Conservation (phyloP, 2,888 invertebrate species). For the Cacoxenus indagator region DNA sequence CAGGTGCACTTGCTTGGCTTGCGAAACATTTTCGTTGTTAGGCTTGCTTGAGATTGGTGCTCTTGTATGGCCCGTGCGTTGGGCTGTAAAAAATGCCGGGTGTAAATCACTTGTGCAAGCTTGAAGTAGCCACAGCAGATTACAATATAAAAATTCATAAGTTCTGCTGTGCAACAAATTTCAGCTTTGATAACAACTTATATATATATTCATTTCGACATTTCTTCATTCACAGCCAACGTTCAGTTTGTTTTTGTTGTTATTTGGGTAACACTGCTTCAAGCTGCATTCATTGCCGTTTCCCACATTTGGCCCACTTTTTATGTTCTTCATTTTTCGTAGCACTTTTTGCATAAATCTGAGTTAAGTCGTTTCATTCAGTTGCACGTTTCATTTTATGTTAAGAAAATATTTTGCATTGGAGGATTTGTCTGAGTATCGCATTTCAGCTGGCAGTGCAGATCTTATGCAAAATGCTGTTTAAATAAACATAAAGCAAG, state of each 20-base stretch:
- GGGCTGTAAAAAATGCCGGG: not conserved
- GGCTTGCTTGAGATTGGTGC: no score
- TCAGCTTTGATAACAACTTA: conserved; percentile 43
- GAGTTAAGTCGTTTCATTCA: not conserved
- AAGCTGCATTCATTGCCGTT: no score
- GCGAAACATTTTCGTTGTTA: no score
- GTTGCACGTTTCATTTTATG: not conserved
- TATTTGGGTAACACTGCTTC: no score
- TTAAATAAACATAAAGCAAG: conserved; percentile 21
- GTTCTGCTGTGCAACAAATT: conserved; percentile 46
- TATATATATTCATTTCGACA: not conserved
- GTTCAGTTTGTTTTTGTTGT: not conserved
- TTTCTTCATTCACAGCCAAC: not conserved
- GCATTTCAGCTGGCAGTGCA: not conserved
- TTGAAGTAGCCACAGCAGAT: conserved; percentile 34
- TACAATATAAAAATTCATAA: conserved; percentile 54
- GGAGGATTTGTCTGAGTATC: conserved; percentile 6
- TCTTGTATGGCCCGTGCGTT: not conserved
- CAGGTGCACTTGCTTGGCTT: no score
- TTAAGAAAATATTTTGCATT: conserved; percentile 1
- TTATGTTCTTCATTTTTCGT: not conserved
- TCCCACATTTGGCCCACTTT: no score
- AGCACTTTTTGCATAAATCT: conserved; percentile 5
- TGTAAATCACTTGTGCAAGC: no score
- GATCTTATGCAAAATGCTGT: conserved; percentile 1